Percentiles rank a stretch among this genome's conserved stretches.
phyloP scores from a whole-genome alignment of 2,113 vertebrate species.

The Odontophorus gujanensis region DNA sequence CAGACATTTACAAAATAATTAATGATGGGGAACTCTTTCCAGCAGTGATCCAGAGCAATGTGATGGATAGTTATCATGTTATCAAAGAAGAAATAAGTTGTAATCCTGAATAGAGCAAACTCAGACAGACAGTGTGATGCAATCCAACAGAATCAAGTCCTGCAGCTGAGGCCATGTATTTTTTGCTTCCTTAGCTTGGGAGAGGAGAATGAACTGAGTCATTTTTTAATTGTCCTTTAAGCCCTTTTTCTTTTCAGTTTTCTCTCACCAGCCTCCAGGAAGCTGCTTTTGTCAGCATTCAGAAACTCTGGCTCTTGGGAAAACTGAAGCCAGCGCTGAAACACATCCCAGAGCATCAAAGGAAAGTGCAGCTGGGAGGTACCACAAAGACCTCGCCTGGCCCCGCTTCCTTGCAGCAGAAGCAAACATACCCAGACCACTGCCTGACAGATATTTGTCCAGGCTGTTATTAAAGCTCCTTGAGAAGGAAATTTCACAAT shows the following conservation, averaged over 20 bases:
- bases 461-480: slow-evolving; percentile 50
- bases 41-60: background rate
- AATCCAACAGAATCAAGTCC: background rate
- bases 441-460: slow-evolving; percentile 25
- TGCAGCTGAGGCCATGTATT: background rate
- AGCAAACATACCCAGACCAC: background rate
- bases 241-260: background rate
- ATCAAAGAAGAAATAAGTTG: background rate
- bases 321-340: slow-evolving; percentile 35
- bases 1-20: background rate
- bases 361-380: slow-evolving; percentile 53
- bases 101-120: background rate
- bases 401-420: background rate
- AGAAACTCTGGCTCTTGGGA: slow-evolving; percentile 50
- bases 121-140: background rate
- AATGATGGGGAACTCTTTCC: background rate
- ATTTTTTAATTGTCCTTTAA: background rate
- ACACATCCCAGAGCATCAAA: slow-evolving; percentile 66
- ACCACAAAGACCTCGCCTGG: background rate
- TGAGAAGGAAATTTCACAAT: slow-evolving; percentile 58
- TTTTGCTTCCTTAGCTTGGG: background rate
- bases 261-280: slow-evolving; percentile 25
- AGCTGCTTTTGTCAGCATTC: slow-evolving; percentile 60
- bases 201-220: background rate
- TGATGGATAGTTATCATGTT: background rate